Evolutionary conservation across 2,113 vertebrate genomes (phyloP), one percentile per base, ranked within the genome.

Genomic region (Grus americana): DNA sequence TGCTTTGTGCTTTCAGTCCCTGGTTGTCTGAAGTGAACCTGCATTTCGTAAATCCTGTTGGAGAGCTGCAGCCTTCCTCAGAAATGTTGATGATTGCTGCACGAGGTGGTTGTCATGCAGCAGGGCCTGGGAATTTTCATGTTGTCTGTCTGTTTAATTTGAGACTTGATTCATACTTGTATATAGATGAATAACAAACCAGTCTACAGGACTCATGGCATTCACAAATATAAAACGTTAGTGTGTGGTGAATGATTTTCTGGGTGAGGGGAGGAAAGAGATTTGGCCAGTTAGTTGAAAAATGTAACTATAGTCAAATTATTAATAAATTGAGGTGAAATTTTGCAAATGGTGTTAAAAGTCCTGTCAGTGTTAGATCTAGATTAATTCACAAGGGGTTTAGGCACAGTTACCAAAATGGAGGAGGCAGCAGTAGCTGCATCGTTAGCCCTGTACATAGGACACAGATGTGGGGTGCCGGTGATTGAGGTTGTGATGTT

Each of bases 231-330:
- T 7, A 30, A 89, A 86, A 49, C 20, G 17, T 49, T 5, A 5
- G 21, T 24, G 5, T 10, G 40, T 16, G 13, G 15, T 32, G 16
- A 36, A 36, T 30, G 50, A 46, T 61, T 36, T 78, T 58, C 46
- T 87, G 59, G 34, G 23, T 0, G 2, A 86, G 34, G 44, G 27
- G 15, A 85, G 8, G 36, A 38, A 81, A 71, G 24, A 2, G 15
- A 36, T 72, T 86, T 44, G 14, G 59, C 8, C 40, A 66, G 15
- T 29, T 40, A 19, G 4, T n/a, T 70, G 50, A 30, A 62, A 78
- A 70, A 40, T 4, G 3, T 0, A 59, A 47, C 19, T n/a, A 0
- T 7, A 36, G 11, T 54, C 3, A 57, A 50, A 21, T 15, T 9
- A 13, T 44, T 40, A 36, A 32, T 54, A 40, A 57, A 29, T 36